phyloP scores from a whole-genome alignment of 2,888 invertebrate species.

The Macrophya annulata region DNA sequence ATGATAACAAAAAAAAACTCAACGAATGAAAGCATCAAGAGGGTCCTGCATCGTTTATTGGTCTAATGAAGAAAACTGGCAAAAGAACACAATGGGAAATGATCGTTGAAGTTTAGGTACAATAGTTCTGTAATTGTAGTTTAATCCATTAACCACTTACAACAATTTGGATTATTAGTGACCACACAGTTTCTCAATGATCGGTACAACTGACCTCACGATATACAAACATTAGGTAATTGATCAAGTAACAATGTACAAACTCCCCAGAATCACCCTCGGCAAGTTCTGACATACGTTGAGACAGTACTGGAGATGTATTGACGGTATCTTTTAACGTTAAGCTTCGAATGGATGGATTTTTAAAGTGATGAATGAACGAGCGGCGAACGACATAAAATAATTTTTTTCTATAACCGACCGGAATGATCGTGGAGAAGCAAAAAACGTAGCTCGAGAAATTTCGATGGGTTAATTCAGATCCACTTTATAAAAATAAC shows the following conservation, averaged over 20 bases:
- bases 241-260: neutral
- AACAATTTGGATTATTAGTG: neutral
- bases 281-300: neutral
- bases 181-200: neutral
- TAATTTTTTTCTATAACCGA: neutral
- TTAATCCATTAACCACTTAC: conserved; percentile 7
- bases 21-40: no score
- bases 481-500: neutral
- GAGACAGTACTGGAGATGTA: neutral
- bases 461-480: neutral
- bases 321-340: neutral
- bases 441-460: neutral
- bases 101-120: neutral
- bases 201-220: no score
- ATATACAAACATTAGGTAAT: neutral
- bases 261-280: neutral
- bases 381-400: neutral
- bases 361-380: neutral
- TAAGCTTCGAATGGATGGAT: neutral
- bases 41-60: neutral
- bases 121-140: conserved; percentile 2
- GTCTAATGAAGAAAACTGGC: neutral
- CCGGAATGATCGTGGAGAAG: neutral
- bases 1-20: neutral
- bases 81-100: conserved; percentile 1